Conservation (phyloP, 1,140 invertebrate species). For the Daktulosphaira vitifoliae region DNA sequence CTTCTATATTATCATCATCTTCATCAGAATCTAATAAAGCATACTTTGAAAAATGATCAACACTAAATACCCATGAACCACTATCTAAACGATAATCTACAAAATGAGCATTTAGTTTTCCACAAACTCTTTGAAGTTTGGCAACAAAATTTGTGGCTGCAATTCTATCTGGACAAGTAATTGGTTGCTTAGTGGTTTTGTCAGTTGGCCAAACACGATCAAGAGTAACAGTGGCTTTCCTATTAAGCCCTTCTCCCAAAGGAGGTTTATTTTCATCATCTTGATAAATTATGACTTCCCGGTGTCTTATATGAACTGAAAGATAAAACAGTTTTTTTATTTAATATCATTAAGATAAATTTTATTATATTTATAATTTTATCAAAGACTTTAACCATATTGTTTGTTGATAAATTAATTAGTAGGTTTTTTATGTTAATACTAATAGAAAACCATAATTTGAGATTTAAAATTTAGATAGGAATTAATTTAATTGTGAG, state of each 20-base stretch:
- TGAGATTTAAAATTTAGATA: too few relatives aligned
- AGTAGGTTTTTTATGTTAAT: too few relatives aligned
- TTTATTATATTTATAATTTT: too few relatives aligned
- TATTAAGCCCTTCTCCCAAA: constrained; percentile 79
- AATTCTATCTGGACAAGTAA: constrained; percentile 71
- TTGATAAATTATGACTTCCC: constrained; percentile 55
- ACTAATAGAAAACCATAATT: too few relatives aligned
- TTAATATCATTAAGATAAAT: too few relatives aligned
- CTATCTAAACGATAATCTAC: constrained; percentile 91
- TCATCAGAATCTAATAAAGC: constrained; percentile 84
- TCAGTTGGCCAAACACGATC: constrained; percentile 91
- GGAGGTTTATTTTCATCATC: constrained; percentile 61
- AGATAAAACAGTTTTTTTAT: neutral
- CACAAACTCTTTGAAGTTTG: constrained; percentile 72
- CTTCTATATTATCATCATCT: constrained; percentile 49
- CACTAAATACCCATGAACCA: constrained; percentile 90
- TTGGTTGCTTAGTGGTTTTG: constrained; percentile 67
- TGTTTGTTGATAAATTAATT: too few relatives aligned
- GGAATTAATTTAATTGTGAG: too few relatives aligned
- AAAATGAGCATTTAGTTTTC: constrained; percentile 79
- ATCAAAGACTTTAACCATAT: too few relatives aligned
- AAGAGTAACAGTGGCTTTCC: constrained; percentile 82
- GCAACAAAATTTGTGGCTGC: constrained; percentile 76
- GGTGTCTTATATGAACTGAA: constrained; percentile 62
- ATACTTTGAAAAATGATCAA: constrained; percentile 96